Conservation (phyloP, 2,888 invertebrate species). For the Zonitis immaculata region DNA sequence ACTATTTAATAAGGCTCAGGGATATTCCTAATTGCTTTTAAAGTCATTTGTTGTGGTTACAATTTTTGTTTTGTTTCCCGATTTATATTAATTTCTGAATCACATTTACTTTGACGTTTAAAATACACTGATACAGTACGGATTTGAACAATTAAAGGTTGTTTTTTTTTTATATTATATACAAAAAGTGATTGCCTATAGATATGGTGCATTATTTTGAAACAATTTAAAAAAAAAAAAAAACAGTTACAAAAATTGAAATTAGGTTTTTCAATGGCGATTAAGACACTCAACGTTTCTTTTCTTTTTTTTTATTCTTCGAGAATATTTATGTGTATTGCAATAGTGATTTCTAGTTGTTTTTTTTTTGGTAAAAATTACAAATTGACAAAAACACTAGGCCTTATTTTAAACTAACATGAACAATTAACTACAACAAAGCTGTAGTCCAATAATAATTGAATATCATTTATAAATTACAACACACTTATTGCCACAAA, state of each 20-base stretch:
- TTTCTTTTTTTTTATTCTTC: no score
- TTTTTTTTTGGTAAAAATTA: neutral
- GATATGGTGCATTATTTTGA: neutral
- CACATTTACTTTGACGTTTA: conserved; percentile 21
- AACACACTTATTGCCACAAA: conserved; percentile 18
- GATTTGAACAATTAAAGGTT: neutral
- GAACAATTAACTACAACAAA: conserved; percentile 12
- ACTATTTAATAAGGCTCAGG: conserved; percentile 30
- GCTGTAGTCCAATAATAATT: conserved; percentile 14
- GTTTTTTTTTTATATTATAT: no score
- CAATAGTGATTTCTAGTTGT: neutral
- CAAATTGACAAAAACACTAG: conserved; percentile 7
- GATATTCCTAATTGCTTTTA: conserved; percentile 30
- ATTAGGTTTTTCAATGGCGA: neutral
- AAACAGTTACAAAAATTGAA: neutral
- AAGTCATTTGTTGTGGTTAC: conserved; percentile 11
- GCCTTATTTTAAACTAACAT: conserved; percentile 15
- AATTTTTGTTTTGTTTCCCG: neutral
- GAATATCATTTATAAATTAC: conserved; percentile 15
- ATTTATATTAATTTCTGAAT: conserved; percentile 7
- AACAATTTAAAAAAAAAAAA: no score
- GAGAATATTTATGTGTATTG: neutral
- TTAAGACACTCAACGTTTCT: conserved; percentile 23
- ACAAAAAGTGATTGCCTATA: neutral
- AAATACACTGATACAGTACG: conserved; percentile 5